These are phyloP conservation scores for Papilio demoleus DNA, from an alignment of 2,888 invertebrate genomes.

Conservation along the genomic window DNA sequence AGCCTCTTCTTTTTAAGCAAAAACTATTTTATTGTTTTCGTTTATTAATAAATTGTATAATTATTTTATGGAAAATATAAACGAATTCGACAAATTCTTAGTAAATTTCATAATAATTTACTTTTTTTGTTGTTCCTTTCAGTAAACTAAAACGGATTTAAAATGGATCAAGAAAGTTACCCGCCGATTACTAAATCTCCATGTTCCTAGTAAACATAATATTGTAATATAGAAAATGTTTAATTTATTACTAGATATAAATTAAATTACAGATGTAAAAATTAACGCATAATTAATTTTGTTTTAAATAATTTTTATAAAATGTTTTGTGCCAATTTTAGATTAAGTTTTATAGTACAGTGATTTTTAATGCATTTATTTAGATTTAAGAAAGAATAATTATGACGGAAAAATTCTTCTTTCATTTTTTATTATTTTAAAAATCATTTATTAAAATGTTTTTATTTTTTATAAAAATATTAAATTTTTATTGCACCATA, in stretches of 20 bases:
- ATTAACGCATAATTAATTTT: background rate
- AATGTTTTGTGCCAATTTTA: constrained; percentile 21
- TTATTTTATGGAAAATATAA: too few species aligned
- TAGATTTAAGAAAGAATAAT: too few species aligned
- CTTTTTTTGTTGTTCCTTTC: constrained; percentile 43
- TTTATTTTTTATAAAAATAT: too few species aligned
- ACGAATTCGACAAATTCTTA: too few species aligned
- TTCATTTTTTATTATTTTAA: too few species aligned
- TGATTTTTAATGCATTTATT: constrained; percentile 16
- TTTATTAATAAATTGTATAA: too few species aligned
- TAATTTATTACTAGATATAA: constrained; percentile 55
- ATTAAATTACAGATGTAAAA: constrained; percentile 32
- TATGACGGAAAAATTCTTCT: too few species aligned
- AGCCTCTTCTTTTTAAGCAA: too few species aligned
- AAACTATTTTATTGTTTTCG: too few species aligned
- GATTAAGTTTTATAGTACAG: constrained; percentile 7
- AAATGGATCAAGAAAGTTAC: constrained; percentile 53
- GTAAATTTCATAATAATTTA: too few species aligned
- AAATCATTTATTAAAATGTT: too few species aligned
- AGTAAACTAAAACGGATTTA: constrained; percentile 45
- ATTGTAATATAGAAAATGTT: constrained; percentile 42
- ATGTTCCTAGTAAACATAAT: constrained; percentile 62
- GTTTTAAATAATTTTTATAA: constrained; percentile 2
- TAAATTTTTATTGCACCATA: too few species aligned
- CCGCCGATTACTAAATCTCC: constrained; percentile 60